These are phyloP conservation scores for Rhyzopertha dominica DNA, from an alignment of 1,140 invertebrate genomes.

Conservation along the genomic window DNA sequence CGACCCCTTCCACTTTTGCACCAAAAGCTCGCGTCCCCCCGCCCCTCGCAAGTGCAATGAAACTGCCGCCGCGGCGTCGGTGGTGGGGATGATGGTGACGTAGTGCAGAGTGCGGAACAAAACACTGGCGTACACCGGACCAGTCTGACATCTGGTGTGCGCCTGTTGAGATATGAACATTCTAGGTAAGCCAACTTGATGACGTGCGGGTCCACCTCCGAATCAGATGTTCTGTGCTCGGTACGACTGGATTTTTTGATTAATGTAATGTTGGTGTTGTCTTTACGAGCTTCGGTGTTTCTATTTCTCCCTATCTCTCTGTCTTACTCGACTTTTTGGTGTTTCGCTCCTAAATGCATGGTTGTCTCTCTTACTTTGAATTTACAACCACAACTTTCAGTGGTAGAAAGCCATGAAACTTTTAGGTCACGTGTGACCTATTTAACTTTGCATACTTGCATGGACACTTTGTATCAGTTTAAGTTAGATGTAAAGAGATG, in stretches of 20 bases:
- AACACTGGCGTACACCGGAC: constrained; percentile 32
- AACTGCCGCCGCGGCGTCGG: constrained; percentile 6
- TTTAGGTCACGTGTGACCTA: no score
- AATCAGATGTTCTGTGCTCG: constrained; percentile 18
- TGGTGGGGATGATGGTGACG: constrained; percentile 30
- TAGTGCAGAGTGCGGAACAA: constrained; percentile 41
- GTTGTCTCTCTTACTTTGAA: no score
- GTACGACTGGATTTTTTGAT: constrained; percentile 21
- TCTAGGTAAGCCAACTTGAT: constrained; percentile 43
- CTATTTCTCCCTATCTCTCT: constrained; percentile 7
- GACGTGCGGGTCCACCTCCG: constrained; percentile 11
- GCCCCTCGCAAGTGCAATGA: constrained; percentile 1
- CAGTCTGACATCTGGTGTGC: constrained; percentile 44
- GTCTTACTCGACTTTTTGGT: constrained; percentile 2
- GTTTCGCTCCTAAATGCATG: not conserved
- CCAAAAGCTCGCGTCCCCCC: constrained; percentile 5
- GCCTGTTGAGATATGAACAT: constrained; percentile 44
- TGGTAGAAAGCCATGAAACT: no score
- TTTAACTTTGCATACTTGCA: no score
- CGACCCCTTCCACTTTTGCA: constrained; percentile 2
- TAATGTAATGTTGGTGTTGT: constrained; percentile 1
- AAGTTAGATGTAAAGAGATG: no score
- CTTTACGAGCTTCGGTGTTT: not conserved
- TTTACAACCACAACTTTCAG: no score
- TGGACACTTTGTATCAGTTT: no score